These are phyloP conservation scores for Genyomyrus donnyi DNA, from an alignment of 2,113 vertebrate genomes.

Conservation along the genomic window DNA sequence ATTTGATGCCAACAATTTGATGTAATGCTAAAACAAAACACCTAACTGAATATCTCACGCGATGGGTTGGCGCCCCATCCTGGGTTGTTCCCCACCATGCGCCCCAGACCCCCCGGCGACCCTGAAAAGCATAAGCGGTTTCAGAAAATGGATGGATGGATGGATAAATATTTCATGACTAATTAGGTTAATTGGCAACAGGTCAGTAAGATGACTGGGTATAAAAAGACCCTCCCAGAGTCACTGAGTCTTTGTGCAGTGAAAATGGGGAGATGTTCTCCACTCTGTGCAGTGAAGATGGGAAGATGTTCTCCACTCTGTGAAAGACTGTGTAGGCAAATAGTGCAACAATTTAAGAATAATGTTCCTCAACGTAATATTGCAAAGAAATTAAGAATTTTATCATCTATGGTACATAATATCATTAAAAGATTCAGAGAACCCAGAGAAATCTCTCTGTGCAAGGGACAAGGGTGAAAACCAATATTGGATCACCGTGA, in stretches of 20 bases:
- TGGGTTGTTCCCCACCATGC: too few species aligned
- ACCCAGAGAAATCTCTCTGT: background rate
- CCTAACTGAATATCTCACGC: background rate
- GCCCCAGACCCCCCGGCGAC: too few species aligned
- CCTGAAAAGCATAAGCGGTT: too few species aligned
- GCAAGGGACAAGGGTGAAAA: background rate
- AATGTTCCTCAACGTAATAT: background rate
- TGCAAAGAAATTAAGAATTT: background rate
- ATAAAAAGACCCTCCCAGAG: background rate
- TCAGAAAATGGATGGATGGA: too few species aligned
- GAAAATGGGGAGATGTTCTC: background rate
- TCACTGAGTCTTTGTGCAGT: background rate
- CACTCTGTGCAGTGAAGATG: background rate
- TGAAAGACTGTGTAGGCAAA: background rate
- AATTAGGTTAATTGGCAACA: background rate
- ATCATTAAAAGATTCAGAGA: background rate
- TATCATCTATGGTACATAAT: background rate
- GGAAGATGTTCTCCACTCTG: background rate
- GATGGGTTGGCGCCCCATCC: too few species aligned
- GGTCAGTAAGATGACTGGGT: background rate
- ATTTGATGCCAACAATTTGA: background rate
- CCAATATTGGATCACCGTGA: background rate
- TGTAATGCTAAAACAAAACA: background rate
- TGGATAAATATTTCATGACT: background rate
- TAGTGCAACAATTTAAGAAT: background rate